Evolutionary conservation across 2,888 invertebrate species (phyloP), one percentile per base, ranked within the genome.

Genomic region (Noctua pronuba): DNA sequence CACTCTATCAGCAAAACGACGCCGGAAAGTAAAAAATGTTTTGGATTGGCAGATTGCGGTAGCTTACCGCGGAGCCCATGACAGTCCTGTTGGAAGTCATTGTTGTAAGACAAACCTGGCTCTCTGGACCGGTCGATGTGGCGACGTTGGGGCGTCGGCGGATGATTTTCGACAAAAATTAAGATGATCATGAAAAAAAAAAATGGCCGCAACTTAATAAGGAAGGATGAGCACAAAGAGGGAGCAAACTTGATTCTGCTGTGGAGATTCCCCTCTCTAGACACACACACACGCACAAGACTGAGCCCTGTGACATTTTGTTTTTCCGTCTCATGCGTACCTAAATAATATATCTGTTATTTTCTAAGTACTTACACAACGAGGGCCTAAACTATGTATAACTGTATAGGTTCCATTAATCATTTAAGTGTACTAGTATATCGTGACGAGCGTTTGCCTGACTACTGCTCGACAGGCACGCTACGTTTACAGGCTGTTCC

Each of bases 341-440:
- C 18, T 60, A 31, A n/a, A 28, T 18, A n/a, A 28, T 18, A 18
- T 60, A 31, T 31, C 18, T 28, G 18, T 60, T 16, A 28, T 58
- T 28, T 28, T 16, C 1, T 60, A 18, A 41, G 18, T 71, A 67
- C 21, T 24, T 8, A 11, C 66, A 67, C 18, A 68, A 24, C 11
- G 0, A 44, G 13, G 13, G 8, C n/a, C 13, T 5, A 70, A 65
- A 8, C 10, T 46, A 44, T 52, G 11, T 24, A 24, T 41, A n/a
- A n/a, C 31, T 7, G 11, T 35, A n/a, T 10, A 60, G 16, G 16
- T 31, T 18, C 4, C n/a, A 49, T 73, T 41, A 41, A 44, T 49
- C n/a, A 65, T 65, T 41, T n/a, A 65, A 41, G 65, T 65, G 65
- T 41, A 69, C n/a, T 13, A 67, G 28, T 24, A 73, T 13, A 10